These are phyloP conservation scores for Hiodon tergisus DNA, from an alignment of 2,113 vertebrate species.

Conservation along the genomic window DNA sequence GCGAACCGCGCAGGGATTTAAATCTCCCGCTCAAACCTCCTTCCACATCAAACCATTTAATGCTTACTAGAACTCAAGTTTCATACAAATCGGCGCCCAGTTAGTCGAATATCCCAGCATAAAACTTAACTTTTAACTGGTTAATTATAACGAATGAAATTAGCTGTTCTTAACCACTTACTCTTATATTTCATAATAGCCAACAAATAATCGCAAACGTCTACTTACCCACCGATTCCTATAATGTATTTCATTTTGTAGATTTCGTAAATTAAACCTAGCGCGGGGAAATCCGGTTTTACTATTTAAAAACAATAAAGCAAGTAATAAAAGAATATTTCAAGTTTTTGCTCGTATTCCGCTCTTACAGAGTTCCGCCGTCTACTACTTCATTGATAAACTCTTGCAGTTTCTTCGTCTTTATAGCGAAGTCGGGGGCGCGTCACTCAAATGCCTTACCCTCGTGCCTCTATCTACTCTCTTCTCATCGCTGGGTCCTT, in stretches of 20 bases:
- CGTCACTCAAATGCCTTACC: constrained; percentile 13
- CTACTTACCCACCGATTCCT: constrained; percentile 69
- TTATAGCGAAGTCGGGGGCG: constrained; percentile 24
- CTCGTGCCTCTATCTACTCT: background rate
- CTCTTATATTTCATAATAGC: background rate
- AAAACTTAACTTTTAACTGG: too few relatives aligned
- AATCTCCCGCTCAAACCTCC: constrained; percentile 63
- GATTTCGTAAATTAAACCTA: constrained; percentile 6
- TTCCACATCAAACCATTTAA: background rate
- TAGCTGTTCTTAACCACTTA: background rate
- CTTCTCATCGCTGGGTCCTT: constrained; percentile 1
- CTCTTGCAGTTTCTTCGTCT: constrained; percentile 8
- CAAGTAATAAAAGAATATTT: background rate
- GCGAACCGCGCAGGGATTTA: constrained; percentile 49
- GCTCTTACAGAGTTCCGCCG: background rate
- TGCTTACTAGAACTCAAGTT: background rate
- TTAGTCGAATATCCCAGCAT: background rate
- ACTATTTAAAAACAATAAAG: constrained; percentile 8
- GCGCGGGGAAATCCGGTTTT: background rate
- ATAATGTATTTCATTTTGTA: constrained; percentile 65
- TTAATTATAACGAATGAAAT: background rate
- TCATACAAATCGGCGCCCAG: background rate
- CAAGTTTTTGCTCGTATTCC: background rate
- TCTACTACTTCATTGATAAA: constrained; percentile 53
- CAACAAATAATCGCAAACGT: background rate